Conservation (phyloP, 2,888 invertebrate species). For the Drosophila testacea region DNA sequence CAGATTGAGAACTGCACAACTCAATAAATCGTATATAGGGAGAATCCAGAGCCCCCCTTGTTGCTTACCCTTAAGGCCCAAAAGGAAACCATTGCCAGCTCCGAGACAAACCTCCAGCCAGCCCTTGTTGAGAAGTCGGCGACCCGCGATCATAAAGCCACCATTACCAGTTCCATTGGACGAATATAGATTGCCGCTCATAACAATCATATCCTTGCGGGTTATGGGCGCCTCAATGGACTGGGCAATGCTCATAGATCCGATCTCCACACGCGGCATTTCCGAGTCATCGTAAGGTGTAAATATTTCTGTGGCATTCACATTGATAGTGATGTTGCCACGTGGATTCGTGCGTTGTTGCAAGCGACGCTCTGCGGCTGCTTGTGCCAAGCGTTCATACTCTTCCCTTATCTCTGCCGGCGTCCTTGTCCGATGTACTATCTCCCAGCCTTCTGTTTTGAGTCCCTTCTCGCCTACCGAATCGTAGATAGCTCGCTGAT, state of each 20-base stretch:
- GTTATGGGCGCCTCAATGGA: slow-evolving; percentile 97
- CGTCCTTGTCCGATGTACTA: slow-evolving; percentile 95
- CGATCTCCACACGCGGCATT: slow-evolving; percentile 92
- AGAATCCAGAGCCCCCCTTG: not conserved
- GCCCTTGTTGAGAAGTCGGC: slow-evolving; percentile 92
- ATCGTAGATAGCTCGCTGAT: slow-evolving; percentile 98
- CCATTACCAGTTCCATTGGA: slow-evolving; percentile 93
- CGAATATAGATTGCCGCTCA: slow-evolving; percentile 93
- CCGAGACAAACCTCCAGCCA: slow-evolving; percentile 95
- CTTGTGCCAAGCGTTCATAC: slow-evolving; percentile 94
- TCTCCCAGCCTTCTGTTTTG: slow-evolving; percentile 97
- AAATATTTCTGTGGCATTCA: slow-evolving; percentile 97
- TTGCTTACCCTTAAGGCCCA: slow-evolving; percentile 89
- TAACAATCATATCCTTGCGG: slow-evolving; percentile 92
- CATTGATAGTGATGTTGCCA: slow-evolving; percentile 93
- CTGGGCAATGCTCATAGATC: slow-evolving; percentile 96
- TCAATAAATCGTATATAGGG: slow-evolving; percentile 9
- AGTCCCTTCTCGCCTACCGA: slow-evolving; percentile 94
- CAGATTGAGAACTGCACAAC: slow-evolving; percentile 23
- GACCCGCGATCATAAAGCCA: slow-evolving; percentile 91
- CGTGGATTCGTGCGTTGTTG: slow-evolving; percentile 97
- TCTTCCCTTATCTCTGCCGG: slow-evolving; percentile 98
- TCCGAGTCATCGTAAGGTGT: slow-evolving; percentile 91
- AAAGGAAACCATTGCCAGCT: slow-evolving; percentile 93
- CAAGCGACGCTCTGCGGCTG: slow-evolving; percentile 94